phyloP scores from a whole-genome alignment of 2,113 vertebrate genomes.

The Microtus montanus region DNA sequence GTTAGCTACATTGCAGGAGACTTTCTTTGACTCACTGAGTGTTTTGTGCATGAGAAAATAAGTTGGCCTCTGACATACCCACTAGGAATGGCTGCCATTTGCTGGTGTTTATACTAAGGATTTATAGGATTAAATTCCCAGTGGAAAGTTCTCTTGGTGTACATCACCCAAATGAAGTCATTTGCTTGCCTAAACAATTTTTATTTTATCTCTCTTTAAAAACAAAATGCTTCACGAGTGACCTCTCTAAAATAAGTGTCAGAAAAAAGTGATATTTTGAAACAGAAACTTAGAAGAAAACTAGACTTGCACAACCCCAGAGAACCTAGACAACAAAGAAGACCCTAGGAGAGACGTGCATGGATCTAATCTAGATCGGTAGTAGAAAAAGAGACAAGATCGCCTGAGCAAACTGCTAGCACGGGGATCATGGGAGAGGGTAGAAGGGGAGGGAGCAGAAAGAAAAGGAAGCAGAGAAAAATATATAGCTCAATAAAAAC shows the following conservation, averaged over 20 bases:
- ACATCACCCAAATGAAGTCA: slow-evolving; percentile 53
- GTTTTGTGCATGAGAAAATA: slow-evolving; percentile 67
- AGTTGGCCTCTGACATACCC: slow-evolving; percentile 37
- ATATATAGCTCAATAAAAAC: no score
- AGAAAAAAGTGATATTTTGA: not conserved
- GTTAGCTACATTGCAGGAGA: not conserved
- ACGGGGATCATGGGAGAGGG: no score
- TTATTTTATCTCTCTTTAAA: slow-evolving; percentile 38
- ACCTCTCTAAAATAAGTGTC: slow-evolving; percentile 18
- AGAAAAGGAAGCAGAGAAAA: no score
- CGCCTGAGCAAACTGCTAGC: no score
- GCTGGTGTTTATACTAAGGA: slow-evolving; percentile 53
- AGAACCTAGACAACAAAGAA: no score
- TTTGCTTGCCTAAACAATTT: slow-evolving; percentile 34
- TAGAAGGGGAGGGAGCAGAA: no score
- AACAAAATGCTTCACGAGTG: slow-evolving; percentile 15
- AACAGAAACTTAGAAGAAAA: slow-evolving; percentile 30
- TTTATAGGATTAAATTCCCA: slow-evolving; percentile 56
- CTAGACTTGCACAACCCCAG: not conserved
- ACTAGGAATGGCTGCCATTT: slow-evolving; percentile 49
- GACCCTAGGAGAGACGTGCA: no score
- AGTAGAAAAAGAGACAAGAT: no score
- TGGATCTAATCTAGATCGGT: no score
- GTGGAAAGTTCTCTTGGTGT: slow-evolving; percentile 28
- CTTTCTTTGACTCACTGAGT: slow-evolving; percentile 61